Conservation (phyloP, 2,797 vertebrate species). For the Hephaestus fuliginosus region DNA sequence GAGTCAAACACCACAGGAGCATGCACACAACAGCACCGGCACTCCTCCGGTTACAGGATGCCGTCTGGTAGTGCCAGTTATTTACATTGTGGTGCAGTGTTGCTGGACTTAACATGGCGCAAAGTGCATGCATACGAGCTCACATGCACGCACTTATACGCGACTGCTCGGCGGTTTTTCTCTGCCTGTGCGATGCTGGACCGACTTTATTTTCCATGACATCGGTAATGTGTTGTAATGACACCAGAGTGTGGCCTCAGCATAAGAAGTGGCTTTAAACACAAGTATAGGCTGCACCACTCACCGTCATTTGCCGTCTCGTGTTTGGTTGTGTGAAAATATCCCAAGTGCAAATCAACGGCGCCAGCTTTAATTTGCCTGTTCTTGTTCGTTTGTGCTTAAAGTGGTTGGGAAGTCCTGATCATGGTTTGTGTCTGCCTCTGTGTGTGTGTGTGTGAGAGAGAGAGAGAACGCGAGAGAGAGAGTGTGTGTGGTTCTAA, state of each 20-base stretch:
- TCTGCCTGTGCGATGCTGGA: constrained; percentile 16
- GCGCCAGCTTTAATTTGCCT: constrained; percentile 48
- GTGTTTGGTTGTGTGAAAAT: constrained; percentile 33
- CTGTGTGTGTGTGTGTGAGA: neutral
- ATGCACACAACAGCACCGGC: constrained; percentile 45
- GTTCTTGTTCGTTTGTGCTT: constrained; percentile 31
- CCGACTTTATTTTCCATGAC: constrained; percentile 61
- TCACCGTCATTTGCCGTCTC: constrained; percentile 24
- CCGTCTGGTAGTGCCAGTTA: constrained; percentile 48
- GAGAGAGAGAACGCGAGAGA: too few relatives aligned
- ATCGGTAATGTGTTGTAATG: constrained; percentile 49
- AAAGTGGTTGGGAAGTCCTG: constrained; percentile 13
- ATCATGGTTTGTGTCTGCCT: constrained; percentile 1
- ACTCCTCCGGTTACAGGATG: constrained; percentile 59
- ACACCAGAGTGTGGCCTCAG: constrained; percentile 40
- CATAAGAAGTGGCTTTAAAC: constrained; percentile 40
- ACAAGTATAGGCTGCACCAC: constrained; percentile 24
- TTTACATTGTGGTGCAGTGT: constrained; percentile 66
- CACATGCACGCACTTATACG: neutral
- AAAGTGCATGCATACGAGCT: constrained; percentile 25
- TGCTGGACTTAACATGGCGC: constrained; percentile 41
- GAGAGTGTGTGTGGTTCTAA: constrained; percentile 23
- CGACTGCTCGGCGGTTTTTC: constrained; percentile 40
- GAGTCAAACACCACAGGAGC: constrained; percentile 68
- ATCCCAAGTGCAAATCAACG: constrained; percentile 31